phyloP scores from a whole-genome alignment of 2,113 vertebrate species.

The Heterocephalus glaber region DNA sequence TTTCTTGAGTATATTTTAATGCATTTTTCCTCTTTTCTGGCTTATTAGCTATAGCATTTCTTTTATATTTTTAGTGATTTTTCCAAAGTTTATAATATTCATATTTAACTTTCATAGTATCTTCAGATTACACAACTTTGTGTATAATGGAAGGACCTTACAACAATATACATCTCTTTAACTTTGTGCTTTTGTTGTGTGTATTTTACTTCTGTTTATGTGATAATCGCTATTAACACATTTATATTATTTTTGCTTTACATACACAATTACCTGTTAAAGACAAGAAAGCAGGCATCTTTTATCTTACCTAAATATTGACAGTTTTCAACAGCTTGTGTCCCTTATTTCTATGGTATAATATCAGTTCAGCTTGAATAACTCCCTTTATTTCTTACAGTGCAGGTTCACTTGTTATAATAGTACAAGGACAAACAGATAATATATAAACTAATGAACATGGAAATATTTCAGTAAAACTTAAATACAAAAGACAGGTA shows the following conservation, averaged over 20 bases:
- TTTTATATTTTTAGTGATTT: not conserved
- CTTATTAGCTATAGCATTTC: not conserved
- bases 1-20: not conserved
- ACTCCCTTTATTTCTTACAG: not conserved
- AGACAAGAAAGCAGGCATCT: not conserved
- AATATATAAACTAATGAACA: not conserved
- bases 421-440: not conserved
- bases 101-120: not conserved
- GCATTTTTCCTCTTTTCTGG: not conserved
- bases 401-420: not conserved
- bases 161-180: not conserved
- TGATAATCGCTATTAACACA: not conserved
- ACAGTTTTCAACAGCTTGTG: not conserved
- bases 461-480: not conserved
- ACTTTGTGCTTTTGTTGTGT: not conserved
- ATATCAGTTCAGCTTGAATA: not conserved
- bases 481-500: not conserved
- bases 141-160: not conserved
- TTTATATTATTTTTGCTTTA: not conserved
- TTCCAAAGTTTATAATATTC: not conserved
- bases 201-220: slow-evolving; percentile 15
- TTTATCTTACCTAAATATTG: not conserved
- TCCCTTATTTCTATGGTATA: not conserved
- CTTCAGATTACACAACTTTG: not conserved
- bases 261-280: not conserved